Conservation (phyloP, 2,888 invertebrate species). For the Tortrix viridana region DNA sequence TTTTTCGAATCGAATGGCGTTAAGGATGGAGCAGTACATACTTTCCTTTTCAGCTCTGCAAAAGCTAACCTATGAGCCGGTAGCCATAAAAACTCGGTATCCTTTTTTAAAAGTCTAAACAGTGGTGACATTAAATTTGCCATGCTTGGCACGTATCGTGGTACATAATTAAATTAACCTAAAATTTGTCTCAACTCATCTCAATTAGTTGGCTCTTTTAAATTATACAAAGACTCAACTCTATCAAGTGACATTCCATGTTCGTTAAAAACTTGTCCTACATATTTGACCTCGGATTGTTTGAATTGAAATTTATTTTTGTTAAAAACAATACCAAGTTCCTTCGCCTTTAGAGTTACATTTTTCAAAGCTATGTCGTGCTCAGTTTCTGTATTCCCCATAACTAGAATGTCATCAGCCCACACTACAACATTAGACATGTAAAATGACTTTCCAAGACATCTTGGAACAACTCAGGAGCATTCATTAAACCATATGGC, state of each 20-base stretch:
- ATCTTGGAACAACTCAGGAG: neutral
- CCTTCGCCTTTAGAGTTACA: constrained; percentile 23
- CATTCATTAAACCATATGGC: constrained; percentile 24
- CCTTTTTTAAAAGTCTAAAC: constrained; percentile 31
- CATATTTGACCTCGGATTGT: constrained; percentile 38
- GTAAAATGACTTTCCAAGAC: neutral
- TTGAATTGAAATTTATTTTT: constrained; percentile 40
- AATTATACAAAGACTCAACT: constrained; percentile 32
- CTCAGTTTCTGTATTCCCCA: constrained; percentile 5
- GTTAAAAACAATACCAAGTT: constrained; percentile 33
- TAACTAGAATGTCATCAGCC: constrained; percentile 7
- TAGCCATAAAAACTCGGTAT: constrained; percentile 37
- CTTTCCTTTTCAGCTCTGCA: constrained; percentile 21
- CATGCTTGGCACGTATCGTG: constrained; percentile 39
- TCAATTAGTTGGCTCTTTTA: constrained; percentile 29
- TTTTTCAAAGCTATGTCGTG: constrained; percentile 6
- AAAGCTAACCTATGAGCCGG: constrained; percentile 37
- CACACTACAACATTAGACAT: neutral
- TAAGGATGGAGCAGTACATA: constrained; percentile 15
- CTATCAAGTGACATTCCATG: constrained; percentile 37
- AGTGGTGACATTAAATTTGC: constrained; percentile 36
- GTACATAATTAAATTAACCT: constrained; percentile 38
- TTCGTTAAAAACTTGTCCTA: constrained; percentile 36
- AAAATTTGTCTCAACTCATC: constrained; percentile 33
- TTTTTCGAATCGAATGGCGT: constrained; percentile 25